phyloP scores from a whole-genome alignment of 1,140 invertebrate species.

The Sarcophaga bullata region DNA sequence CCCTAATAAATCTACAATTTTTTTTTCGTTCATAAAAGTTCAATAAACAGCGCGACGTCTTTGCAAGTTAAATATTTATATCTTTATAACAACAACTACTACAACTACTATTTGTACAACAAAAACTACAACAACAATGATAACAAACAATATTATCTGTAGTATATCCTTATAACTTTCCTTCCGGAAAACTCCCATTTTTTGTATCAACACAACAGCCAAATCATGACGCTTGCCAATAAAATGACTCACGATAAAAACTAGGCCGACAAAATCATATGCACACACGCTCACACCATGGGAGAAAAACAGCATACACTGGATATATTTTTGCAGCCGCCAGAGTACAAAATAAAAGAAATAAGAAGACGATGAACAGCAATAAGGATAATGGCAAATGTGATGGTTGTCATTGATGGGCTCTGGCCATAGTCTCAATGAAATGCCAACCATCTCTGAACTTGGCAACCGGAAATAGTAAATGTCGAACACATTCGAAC shows the following conservation, averaged over 20 bases:
- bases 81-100: neutral
- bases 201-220: neutral
- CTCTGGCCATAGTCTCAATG: neutral
- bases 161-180: constrained; percentile 16
- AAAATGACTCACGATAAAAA: constrained; percentile 26
- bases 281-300: neutral
- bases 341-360: neutral
- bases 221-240: neutral
- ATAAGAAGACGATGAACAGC: neutral
- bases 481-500: constrained; percentile 30
- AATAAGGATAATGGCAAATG: neutral
- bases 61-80: constrained; percentile 28
- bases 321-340: neutral
- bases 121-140: neutral
- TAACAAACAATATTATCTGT: neutral
- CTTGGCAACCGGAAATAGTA: constrained; percentile 38
- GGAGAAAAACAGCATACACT: neutral
- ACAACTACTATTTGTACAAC: neutral
- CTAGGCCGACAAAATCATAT: constrained; percentile 30
- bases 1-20: neutral
- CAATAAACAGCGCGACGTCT: constrained; percentile 38
- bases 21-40: neutral
- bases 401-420: constrained; percentile 28
- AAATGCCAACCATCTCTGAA: constrained; percentile 1
- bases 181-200: constrained; percentile 1